Conservation (phyloP, 2,113 vertebrate genomes). For the Pedetes capensis region DNA sequence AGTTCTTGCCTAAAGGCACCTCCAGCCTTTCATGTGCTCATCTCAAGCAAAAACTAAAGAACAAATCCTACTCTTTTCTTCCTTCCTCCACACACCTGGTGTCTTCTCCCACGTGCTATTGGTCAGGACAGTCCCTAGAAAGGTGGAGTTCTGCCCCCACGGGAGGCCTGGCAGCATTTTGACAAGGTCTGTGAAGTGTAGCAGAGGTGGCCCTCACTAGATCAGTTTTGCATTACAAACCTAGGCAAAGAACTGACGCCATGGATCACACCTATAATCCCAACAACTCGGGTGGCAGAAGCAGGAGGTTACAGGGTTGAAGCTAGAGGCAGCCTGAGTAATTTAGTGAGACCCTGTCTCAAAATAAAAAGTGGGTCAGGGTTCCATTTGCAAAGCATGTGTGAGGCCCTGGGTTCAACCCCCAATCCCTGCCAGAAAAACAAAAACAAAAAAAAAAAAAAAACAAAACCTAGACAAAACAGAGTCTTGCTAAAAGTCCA, state of each 20-base stretch:
- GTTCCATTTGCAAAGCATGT: too few relatives aligned
- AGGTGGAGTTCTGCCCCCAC: neutral
- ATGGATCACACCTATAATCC: too few relatives aligned
- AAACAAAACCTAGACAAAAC: slow-evolving; percentile 1
- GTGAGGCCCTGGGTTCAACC: too few relatives aligned
- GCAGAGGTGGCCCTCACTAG: neutral
- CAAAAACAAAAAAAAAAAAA: too few relatives aligned
- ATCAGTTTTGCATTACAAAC: slow-evolving; percentile 11
- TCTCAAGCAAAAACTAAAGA: neutral
- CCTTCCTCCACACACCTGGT: neutral
- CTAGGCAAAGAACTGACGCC: too few relatives aligned
- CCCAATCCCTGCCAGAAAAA: too few relatives aligned
- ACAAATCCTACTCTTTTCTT: neutral
- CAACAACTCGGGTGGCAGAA: too few relatives aligned
- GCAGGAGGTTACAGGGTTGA: too few relatives aligned
- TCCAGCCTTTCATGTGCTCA: neutral
- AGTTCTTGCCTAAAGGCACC: neutral
- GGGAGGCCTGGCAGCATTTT: neutral
- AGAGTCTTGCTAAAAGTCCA: neutral
- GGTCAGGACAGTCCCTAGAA: neutral
- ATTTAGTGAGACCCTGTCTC: too few relatives aligned
- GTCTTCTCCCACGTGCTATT: neutral
- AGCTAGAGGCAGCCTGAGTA: too few relatives aligned
- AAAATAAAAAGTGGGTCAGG: too few relatives aligned
- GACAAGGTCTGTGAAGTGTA: neutral